Percentiles rank a stretch among this genome's conserved stretches.
Evolutionary conservation across 1,140 invertebrate species (phyloP).

Genomic region (Adoxophyes honmai): DNA sequence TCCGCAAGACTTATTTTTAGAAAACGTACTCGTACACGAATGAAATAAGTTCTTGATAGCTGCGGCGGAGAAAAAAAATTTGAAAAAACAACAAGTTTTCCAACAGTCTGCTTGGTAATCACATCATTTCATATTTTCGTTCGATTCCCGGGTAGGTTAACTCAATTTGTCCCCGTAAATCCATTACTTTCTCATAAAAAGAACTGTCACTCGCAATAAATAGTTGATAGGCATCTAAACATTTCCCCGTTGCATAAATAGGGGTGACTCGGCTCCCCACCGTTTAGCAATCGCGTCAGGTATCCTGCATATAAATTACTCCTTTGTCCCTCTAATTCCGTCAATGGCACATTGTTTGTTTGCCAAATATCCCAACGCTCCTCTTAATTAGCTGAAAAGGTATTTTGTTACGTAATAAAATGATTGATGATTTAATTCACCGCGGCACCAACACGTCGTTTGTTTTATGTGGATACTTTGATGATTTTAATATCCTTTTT

Average conservation of each 20-base stretch:
- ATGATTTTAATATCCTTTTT: too few species aligned
- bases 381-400: constrained; percentile 8
- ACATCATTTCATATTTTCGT: too few species aligned
- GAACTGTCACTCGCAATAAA: constrained; percentile 16
- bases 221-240: constrained; percentile 7
- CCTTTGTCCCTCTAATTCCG: constrained; percentile 13
- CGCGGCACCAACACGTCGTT: constrained; percentile 1
- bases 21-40: too few species aligned
- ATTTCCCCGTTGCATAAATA: constrained; percentile 6
- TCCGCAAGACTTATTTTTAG: too few species aligned
- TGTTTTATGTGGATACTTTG: background rate
- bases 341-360: constrained; percentile 14
- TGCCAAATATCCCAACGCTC: constrained; percentile 9
- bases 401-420: constrained; percentile 7
- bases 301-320: constrained; percentile 17
- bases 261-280: background rate
- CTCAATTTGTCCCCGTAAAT: constrained; percentile 1
- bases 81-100: too few species aligned
- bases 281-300: constrained; percentile 16
- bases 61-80: too few species aligned
- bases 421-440: constrained; percentile 7
- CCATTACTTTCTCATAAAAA: constrained; percentile 12
- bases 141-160: background rate
- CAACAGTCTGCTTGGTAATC: too few species aligned
- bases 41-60: too few species aligned